Conservation (phyloP, 1,140 invertebrate genomes). For the Sitobion miscanthi region DNA sequence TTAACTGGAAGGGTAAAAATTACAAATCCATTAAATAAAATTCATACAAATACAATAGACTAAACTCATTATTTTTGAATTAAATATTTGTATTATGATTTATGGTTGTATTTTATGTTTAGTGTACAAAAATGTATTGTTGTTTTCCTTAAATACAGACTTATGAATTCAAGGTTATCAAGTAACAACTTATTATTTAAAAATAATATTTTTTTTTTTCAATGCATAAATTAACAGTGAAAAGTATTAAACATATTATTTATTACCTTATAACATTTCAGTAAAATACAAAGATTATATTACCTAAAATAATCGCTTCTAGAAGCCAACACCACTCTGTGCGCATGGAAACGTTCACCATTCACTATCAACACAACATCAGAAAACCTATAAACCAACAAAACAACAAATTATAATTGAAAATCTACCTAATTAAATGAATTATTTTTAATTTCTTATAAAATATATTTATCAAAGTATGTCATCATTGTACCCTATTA, state of each 20-base stretch:
- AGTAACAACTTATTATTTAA: not conserved
- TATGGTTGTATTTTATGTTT: not conserved
- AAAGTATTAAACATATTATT: too few species aligned
- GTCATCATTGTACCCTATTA: too few species aligned
- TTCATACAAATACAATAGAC: not conserved
- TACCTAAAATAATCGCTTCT: conserved; percentile 93
- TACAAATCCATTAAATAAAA: not conserved
- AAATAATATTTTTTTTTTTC: not conserved
- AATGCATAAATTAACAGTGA: not conserved
- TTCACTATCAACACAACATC: conserved; percentile 91
- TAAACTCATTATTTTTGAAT: not conserved
- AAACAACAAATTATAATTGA: not conserved
- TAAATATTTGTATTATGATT: not conserved
- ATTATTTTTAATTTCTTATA: not conserved
- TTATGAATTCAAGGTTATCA: not conserved
- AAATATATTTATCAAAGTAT: not conserved
- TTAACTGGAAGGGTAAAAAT: not conserved
- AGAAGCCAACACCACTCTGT: conserved; percentile 90
- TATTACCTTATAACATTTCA: too few species aligned
- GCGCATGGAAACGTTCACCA: conserved; percentile 81
- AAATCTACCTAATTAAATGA: not conserved
- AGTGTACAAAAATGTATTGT: not conserved
- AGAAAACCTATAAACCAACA: conserved; percentile 45
- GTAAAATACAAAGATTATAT: not conserved
- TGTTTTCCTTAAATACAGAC: not conserved